These are phyloP conservation scores for Cyanoramphus novaezelandiae DNA, from an alignment of 2,113 vertebrate species.

Conservation along the genomic window DNA sequence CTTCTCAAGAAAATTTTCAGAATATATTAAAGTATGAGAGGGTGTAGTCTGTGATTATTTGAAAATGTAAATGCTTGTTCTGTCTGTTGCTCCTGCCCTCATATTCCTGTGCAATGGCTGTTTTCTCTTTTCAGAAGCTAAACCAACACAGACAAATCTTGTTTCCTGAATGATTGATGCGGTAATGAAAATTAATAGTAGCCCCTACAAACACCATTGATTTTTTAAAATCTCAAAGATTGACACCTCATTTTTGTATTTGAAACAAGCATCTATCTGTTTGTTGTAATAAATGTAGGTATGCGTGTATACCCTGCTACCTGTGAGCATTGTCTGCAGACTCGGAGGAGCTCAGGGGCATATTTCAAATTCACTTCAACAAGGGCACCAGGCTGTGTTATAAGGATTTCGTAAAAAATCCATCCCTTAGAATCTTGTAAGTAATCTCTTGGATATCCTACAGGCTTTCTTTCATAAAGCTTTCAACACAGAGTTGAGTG, in stretches of 20 bases:
- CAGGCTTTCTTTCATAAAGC: constrained; percentile 66
- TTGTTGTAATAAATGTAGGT: constrained; percentile 2
- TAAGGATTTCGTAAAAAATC: constrained; percentile 56
- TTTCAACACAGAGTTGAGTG: constrained; percentile 25
- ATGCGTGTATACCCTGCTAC: not conserved
- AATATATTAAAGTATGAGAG: not conserved
- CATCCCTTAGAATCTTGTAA: constrained; percentile 53
- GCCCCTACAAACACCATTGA: not conserved
- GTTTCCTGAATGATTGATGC: constrained; percentile 35
- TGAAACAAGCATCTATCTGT: not conserved
- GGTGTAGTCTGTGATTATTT: not conserved
- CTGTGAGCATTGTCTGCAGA: not conserved
- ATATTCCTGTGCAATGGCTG: not conserved
- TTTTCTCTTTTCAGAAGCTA: constrained; percentile 19
- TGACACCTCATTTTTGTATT: not conserved
- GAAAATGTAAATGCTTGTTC: not conserved
- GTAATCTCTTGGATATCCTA: constrained; percentile 55
- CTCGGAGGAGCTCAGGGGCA: not conserved
- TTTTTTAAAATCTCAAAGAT: constrained; percentile 23
- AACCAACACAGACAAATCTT: constrained; percentile 10
- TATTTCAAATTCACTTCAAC: constrained; percentile 67
- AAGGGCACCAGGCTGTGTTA: constrained; percentile 35
- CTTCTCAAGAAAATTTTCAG: not conserved
- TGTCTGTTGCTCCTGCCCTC: not conserved
- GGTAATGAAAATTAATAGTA: constrained; percentile 1